Conservation (phyloP, 1,140 invertebrate genomes). For the Trichonephila inaurata region DNA sequence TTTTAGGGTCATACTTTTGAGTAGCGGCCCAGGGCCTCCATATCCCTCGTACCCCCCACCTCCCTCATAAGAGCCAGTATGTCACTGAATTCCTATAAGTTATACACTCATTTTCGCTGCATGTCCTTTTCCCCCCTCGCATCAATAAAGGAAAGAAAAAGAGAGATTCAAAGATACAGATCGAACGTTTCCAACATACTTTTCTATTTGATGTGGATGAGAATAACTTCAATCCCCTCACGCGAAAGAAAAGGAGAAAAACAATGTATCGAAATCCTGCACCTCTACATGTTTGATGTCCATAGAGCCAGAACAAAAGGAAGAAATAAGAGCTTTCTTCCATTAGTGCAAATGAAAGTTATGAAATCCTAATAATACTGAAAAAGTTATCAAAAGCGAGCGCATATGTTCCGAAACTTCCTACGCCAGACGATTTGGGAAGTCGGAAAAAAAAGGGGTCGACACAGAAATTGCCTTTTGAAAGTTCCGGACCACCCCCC, state of each 20-base stretch:
- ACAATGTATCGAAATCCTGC: neutral
- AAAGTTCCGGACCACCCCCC: neutral
- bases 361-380: constrained; percentile 41
- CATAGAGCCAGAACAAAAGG: neutral
- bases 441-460: neutral
- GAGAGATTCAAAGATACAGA: too few relatives aligned
- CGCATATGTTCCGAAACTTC: neutral
- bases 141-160: too few relatives aligned
- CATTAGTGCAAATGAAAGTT: constrained; percentile 43
- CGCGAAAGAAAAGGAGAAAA: neutral
- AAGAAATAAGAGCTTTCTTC: neutral
- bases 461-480: constrained; percentile 37
- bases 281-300: neutral
- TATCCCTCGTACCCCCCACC: too few relatives aligned
- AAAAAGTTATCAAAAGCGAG: constrained; percentile 35
- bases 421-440: constrained; percentile 36
- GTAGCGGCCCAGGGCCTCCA: too few relatives aligned
- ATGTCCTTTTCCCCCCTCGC: too few relatives aligned
- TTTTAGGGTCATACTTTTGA: too few relatives aligned
- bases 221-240: too few relatives aligned
- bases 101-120: too few relatives aligned
- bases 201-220: too few relatives aligned
- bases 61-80: too few relatives aligned
- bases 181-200: too few relatives aligned
- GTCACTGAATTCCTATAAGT: too few relatives aligned